These are phyloP conservation scores for Lepus americanus DNA, from an alignment of 2,113 vertebrate species.

Conservation along the genomic window DNA sequence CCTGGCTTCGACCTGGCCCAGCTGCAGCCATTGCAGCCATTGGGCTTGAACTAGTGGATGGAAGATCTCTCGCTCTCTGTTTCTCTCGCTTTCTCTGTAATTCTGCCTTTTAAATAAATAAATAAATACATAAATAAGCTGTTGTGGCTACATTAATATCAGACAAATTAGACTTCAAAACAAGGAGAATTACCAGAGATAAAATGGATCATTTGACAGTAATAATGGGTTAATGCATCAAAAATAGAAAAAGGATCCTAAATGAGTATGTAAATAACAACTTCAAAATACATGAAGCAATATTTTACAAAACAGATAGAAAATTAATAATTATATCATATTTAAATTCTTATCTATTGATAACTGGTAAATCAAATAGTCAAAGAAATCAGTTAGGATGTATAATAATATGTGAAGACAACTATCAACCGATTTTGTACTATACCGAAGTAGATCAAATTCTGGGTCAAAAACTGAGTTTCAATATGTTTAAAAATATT, in stretches of 20 bases:
- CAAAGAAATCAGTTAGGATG: not conserved
- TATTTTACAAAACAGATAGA: not conserved
- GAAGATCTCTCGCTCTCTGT: too few species aligned
- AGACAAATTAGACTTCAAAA: conserved; percentile 21
- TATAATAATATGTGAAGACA: conserved; percentile 27
- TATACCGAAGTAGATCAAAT: not conserved
- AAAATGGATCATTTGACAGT: not conserved
- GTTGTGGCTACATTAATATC: not conserved
- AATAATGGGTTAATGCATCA: not conserved
- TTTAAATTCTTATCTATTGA: not conserved
- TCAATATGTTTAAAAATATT: not conserved
- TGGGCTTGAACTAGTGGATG: too few species aligned
- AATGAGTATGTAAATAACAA: not conserved
- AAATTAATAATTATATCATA: not conserved
- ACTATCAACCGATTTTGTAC: not conserved
- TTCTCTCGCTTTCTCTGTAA: too few species aligned
- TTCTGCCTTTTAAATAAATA: too few species aligned
- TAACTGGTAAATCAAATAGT: not conserved
- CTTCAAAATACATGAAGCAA: not conserved
- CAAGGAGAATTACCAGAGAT: not conserved
- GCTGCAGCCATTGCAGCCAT: too few species aligned
- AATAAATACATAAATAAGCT: not conserved
- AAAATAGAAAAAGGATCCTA: not conserved
- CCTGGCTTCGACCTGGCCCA: too few species aligned
- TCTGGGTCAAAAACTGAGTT: conserved; percentile 12